These are phyloP conservation scores for Carollia perspicillata DNA, from an alignment of 2,113 vertebrate genomes.

Conservation along the genomic window DNA sequence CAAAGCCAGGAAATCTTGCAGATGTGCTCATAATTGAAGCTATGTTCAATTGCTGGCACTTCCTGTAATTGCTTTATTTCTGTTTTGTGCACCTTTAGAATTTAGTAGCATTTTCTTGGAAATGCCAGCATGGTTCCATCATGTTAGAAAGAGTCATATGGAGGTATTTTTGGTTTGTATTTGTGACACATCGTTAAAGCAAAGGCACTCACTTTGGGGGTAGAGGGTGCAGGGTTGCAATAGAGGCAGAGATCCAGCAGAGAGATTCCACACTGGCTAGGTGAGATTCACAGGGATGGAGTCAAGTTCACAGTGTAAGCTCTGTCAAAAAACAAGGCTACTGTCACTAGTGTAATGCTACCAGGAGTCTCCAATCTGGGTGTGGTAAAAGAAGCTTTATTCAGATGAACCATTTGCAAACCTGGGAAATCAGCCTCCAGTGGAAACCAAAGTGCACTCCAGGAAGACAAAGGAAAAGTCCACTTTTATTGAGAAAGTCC, in stretches of 20 bases:
- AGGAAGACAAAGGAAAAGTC: background rate
- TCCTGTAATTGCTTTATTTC: background rate
- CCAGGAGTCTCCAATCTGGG: background rate
- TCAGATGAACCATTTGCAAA: background rate
- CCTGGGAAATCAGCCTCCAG: background rate
- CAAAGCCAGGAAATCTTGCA: background rate
- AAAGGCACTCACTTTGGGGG: background rate
- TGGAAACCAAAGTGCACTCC: background rate
- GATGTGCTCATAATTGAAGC: background rate
- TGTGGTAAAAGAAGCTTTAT: background rate
- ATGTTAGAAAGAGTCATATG: background rate
- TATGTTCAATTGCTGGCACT: background rate
- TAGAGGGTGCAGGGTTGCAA: background rate
- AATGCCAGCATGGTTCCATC: background rate
- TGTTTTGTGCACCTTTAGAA: background rate
- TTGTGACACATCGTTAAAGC: background rate
- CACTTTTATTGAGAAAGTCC: background rate
- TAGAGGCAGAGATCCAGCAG: background rate
- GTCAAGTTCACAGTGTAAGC: background rate
- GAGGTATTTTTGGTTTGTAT: background rate
- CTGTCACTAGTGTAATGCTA: background rate
- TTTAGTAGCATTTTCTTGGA: conserved; percentile 35
- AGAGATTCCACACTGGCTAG: background rate
- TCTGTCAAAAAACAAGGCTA: background rate
- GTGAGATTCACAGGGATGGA: background rate